These are phyloP conservation scores for Polypterus senegalus DNA, from an alignment of 2,113 vertebrate genomes.

Conservation along the genomic window DNA sequence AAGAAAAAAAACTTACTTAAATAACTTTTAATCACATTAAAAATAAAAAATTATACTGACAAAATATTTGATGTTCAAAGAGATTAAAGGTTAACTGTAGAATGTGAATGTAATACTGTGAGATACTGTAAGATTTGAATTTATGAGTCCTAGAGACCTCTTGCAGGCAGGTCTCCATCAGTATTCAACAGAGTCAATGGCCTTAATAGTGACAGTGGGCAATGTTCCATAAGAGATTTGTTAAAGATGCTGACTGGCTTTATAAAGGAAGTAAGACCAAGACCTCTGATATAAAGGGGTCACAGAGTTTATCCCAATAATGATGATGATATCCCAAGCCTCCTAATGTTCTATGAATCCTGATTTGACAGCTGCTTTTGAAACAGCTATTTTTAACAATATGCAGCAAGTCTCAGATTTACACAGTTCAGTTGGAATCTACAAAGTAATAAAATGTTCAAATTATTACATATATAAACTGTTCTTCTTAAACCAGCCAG, in stretches of 20 bases:
- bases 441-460: too few species aligned
- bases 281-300: conserved; percentile 29
- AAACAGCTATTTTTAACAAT: too few species aligned
- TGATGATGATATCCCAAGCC: not conserved
- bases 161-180: conserved; percentile 30
- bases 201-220: not conserved
- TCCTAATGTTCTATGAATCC: too few species aligned
- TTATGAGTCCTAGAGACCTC: conserved; percentile 22
- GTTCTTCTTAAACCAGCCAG: too few species aligned
- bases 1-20: conserved; percentile 29
- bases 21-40: conserved; percentile 26
- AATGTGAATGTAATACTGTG: conserved; percentile 9
- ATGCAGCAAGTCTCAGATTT: too few species aligned
- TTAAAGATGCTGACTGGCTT: conserved; percentile 38
- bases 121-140: conserved; percentile 18
- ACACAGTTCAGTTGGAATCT: too few species aligned
- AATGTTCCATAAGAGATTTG: conserved; percentile 33
- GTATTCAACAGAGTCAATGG: conserved; percentile 32
- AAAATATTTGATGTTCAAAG: conserved; percentile 10
- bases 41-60: conserved; percentile 17
- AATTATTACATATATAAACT: too few species aligned
- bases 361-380: too few species aligned
- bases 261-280: conserved; percentile 47
- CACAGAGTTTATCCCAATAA: conserved; percentile 34
- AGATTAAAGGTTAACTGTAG: conserved; percentile 13